Base-by-base conservation (phyloP, 2,797 vertebrate genomes). In the Pipistrellus pygmaeus region DNA sequence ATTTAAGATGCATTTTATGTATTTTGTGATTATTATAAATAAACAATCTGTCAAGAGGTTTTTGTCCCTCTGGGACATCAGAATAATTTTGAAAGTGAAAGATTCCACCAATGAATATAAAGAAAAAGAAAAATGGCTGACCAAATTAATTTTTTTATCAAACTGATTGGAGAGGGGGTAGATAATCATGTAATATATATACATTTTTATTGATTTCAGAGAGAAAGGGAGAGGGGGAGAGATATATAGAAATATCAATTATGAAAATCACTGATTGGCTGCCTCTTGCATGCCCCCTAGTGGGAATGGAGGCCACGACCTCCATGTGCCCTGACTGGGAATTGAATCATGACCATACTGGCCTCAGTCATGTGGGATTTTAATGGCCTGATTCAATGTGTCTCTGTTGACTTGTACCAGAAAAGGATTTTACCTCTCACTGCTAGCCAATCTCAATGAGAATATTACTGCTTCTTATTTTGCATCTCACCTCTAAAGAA, bases 51-150 rank as follows among this genome's bases (percentile, higher is more conserved):
- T 44, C 46, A 21, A 35, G 17, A 41, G 14, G 2, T 84, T 72
- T 66, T 41, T 41, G 7, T 12, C 3, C 10, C 44, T 55, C 51
- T 82, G 51, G 18, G 78, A 72, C 4, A 83, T 7, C 23, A 81
- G 6, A 93, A 77, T 69, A 88, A 60, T 8, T 73, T 21, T 66
- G 38, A 92, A 84, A 88, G 32, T 62, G 38, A 51, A 60, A 93
- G 30, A 8, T 86, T 72, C 68, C 75, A 46, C 60, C 6, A 88
- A 76, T 55, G 18, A 53, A 32, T 68, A 68, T n/a, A 92, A 72
- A 73, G 18, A 75, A 75, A 71, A 92, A 72, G 18, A 44, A 73
- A 72, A 90, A 94, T 57, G 10, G 3, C 10, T 86, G 35, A 32
- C 32, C 12, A n/a, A 18, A 60, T 83, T 12, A 55, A 20, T 21